Conservation (phyloP, 2,888 invertebrate genomes). For the Conus canariensis region DNA sequence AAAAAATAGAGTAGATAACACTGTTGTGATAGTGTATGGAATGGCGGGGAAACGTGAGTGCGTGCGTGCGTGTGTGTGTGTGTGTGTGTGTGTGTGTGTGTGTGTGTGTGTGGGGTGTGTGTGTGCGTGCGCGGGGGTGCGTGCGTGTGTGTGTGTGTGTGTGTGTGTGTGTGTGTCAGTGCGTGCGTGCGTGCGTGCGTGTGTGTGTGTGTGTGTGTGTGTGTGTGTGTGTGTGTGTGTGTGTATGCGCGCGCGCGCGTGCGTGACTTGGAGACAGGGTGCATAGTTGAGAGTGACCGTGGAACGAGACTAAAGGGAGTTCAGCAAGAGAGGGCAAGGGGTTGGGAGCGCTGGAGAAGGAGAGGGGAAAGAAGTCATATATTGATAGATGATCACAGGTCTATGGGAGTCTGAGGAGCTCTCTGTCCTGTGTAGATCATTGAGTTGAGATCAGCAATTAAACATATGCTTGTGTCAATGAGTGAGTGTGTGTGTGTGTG, state of each 20-base stretch:
- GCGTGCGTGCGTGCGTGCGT: background rate
- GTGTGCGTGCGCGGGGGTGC: background rate
- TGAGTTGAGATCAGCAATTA: no score
- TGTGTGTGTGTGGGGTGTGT: background rate
- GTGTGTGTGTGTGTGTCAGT: background rate
- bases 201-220: conserved; percentile 5
- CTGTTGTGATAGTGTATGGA: no score
- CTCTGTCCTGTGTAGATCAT: no score
- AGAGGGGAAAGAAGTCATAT: no score
- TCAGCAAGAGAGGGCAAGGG: no score
- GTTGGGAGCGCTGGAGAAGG: no score
- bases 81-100: background rate
- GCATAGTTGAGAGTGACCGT: no score
- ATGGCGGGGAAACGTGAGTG: no score
- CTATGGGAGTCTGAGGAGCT: no score
- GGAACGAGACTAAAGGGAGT: no score
- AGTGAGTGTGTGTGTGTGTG: background rate
- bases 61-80: background rate
- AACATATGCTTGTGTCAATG: background rate
- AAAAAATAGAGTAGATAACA: no score
- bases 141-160: background rate
- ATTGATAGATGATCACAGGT: no score
- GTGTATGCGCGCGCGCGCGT: background rate
- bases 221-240: background rate
- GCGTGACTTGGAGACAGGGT: background rate